Evolutionary conservation across 2,888 invertebrate genomes (phyloP).

Genomic region (Catocala nupta): DNA sequence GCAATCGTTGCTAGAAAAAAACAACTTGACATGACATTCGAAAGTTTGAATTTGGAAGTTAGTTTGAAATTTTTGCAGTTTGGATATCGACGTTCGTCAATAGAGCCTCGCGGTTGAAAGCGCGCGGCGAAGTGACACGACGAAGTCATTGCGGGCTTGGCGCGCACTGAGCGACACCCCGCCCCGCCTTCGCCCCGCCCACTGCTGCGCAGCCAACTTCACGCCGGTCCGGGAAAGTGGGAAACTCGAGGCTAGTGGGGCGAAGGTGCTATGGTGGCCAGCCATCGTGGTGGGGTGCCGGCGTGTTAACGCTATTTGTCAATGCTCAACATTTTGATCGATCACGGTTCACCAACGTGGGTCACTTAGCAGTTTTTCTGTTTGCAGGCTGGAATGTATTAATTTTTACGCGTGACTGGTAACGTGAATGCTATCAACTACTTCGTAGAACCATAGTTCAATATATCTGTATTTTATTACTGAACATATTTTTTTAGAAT

Average conservation of each 20-base stretch:
- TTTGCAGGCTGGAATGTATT: constrained; percentile 17
- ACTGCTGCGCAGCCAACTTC: constrained; percentile 74
- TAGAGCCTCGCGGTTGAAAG: constrained; percentile 65
- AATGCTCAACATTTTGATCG: constrained; percentile 59
- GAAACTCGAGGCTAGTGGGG: constrained; percentile 75
- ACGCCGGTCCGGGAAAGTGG: constrained; percentile 77
- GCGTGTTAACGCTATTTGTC: constrained; percentile 58
- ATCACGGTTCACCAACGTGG: constrained; percentile 47
- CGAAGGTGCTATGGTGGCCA: constrained; percentile 62
- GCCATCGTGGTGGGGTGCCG: constrained; percentile 61
- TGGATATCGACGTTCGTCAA: constrained; percentile 42
- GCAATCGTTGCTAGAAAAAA: constrained; percentile 20
- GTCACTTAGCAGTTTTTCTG: constrained; percentile 36
- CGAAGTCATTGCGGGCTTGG: constrained; percentile 52
- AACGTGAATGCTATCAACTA: constrained; percentile 4
- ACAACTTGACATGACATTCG: background rate
- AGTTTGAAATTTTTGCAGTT: constrained; percentile 36
- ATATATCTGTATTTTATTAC: too few relatives aligned
- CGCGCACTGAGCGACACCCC: constrained; percentile 65
- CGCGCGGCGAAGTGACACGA: constrained; percentile 61
- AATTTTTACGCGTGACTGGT: constrained; percentile 33
- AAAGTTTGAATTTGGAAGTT: constrained; percentile 26
- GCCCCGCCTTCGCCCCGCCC: constrained; percentile 77
- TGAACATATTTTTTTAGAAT: too few relatives aligned
- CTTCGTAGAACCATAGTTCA: too few relatives aligned